Evolutionary conservation across 2,113 vertebrate genomes (phyloP).

Genomic region (Oncorhynchus gorbuscha): DNA sequence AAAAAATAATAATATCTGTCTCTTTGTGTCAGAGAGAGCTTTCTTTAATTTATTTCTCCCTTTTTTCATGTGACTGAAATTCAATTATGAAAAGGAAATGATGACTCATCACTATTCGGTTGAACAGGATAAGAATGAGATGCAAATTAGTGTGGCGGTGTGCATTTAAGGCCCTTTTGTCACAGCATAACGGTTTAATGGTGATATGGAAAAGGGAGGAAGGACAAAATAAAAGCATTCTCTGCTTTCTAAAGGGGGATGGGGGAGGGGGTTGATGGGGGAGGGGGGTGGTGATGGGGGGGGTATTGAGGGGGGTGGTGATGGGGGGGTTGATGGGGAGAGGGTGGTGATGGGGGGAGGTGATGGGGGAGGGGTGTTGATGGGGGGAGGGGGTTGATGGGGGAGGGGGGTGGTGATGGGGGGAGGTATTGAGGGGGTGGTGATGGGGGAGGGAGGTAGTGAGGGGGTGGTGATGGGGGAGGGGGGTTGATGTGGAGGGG

Average conservation of each 20-base stretch:
- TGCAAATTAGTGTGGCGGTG: slow-evolving; percentile 64
- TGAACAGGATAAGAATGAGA: slow-evolving; percentile 64
- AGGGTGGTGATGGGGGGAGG: too few species aligned
- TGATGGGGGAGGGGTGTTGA: too few species aligned
- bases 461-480: too few species aligned
- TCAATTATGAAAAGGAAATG: slow-evolving; percentile 63
- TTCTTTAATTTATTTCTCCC: slow-evolving; percentile 15
- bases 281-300: too few species aligned
- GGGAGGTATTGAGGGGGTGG: too few species aligned
- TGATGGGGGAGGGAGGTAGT: too few species aligned
- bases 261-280: too few species aligned
- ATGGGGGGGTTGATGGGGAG: too few species aligned
- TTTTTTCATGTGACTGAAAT: slow-evolving; percentile 43
- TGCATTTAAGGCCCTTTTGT: slow-evolving; percentile 65
- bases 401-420: too few species aligned
- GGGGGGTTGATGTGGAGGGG: too few species aligned
- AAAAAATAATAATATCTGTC: slow-evolving; percentile 19
- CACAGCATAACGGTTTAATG: slow-evolving; percentile 57
- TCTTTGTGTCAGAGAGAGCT: slow-evolving; percentile 34
- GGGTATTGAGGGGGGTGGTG: too few species aligned
- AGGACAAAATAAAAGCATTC: slow-evolving; percentile 51
- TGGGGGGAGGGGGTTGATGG: too few species aligned
- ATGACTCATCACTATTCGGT: slow-evolving; percentile 57
- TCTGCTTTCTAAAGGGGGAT: slow-evolving; percentile 9
- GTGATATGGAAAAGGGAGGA: slow-evolving; percentile 50